Conservation (phyloP, 2,113 vertebrate species). For the Hydrolagus affinis region DNA sequence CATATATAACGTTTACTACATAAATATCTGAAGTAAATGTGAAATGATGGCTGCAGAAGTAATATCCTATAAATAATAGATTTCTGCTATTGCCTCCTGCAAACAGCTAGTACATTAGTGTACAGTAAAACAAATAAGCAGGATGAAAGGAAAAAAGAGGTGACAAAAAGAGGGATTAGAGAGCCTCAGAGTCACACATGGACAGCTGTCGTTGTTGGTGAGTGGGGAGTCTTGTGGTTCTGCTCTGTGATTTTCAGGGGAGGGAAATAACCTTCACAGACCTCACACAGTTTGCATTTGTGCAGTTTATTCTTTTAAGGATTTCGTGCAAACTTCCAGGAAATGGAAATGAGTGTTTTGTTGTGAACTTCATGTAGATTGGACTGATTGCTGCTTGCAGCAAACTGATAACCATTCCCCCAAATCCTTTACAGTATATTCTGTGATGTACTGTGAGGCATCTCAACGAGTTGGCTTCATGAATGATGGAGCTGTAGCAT, state of each 20-base stretch:
- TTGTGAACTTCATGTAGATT: background rate
- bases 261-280: background rate
- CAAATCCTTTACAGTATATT: background rate
- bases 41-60: too few relatives aligned
- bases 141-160: background rate
- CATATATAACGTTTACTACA: too few relatives aligned
- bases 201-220: background rate
- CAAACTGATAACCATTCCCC: background rate
- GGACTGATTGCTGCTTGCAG: background rate
- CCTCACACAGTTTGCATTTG: background rate
- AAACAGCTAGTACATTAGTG: background rate
- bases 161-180: background rate
- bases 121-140: background rate
- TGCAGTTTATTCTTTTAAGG: background rate
- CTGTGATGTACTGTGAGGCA: too few relatives aligned
- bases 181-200: background rate
- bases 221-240: background rate
- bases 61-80: background rate
- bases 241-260: background rate
- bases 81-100: background rate
- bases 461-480: too few relatives aligned
- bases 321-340: background rate
- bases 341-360: background rate
- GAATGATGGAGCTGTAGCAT: background rate
- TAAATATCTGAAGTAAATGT: too few relatives aligned